phyloP scores from a whole-genome alignment of 2,113 vertebrate species.

The Phoenicopterus ruber region DNA sequence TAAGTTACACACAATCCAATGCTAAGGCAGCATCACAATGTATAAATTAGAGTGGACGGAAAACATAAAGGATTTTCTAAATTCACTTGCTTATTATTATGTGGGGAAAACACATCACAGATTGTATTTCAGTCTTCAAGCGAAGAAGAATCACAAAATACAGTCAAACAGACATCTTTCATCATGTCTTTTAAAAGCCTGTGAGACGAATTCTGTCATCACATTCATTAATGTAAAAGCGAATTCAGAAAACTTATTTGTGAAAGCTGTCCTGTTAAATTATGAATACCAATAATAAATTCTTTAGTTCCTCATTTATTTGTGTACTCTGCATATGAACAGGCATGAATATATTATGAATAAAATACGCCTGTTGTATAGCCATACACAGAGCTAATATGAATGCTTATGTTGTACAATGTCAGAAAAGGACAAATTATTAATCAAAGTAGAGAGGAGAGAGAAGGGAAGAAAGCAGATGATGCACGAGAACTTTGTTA shows the following conservation, averaged over 20 bases:
- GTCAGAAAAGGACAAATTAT: constrained; percentile 23
- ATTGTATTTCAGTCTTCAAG: not conserved
- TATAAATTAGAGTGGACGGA: not conserved
- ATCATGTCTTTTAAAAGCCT: not conserved
- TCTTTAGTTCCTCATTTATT: constrained; percentile 18
- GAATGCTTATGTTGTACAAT: not conserved
- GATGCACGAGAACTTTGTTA: not conserved
- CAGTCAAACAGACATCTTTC: not conserved
- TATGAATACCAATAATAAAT: constrained; percentile 22
- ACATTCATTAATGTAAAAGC: constrained; percentile 10
- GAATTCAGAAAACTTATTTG: constrained; percentile 7
- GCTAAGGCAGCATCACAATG: not conserved
- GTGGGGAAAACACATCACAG: not conserved
- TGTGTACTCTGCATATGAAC: not conserved
- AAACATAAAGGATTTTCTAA: not conserved
- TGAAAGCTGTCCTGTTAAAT: constrained; percentile 14
- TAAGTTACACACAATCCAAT: not conserved
- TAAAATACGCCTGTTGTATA: constrained; percentile 15
- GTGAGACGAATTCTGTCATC: not conserved
- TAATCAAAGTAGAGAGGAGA: not conserved
- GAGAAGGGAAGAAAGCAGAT: not conserved
- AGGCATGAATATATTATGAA: constrained; percentile 9
- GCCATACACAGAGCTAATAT: not conserved
- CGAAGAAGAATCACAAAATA: not conserved
- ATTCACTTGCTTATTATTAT: not conserved